phyloP scores from a whole-genome alignment of 1,140 invertebrate genomes.

The Battus philenor region DNA sequence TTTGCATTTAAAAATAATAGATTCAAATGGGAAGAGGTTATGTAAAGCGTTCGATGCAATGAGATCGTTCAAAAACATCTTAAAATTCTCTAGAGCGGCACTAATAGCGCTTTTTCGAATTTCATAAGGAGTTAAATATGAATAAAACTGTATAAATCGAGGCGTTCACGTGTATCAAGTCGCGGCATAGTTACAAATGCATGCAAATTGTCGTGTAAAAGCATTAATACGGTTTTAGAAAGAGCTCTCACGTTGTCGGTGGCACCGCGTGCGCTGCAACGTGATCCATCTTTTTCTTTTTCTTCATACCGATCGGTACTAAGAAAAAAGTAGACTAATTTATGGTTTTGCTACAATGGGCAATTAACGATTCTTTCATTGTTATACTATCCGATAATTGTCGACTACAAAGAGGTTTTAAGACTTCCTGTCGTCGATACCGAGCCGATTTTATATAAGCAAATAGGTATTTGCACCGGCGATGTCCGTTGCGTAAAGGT shows the following conservation, averaged over 20 bases:
- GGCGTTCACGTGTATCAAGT: conserved; percentile 32
- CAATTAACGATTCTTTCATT: conserved; percentile 59
- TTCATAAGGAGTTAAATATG: conserved; percentile 47
- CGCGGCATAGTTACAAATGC: conserved; percentile 38
- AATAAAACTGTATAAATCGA: conserved; percentile 50
- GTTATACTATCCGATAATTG: conserved; percentile 42
- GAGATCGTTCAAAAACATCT: conserved; percentile 33
- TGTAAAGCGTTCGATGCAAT: conserved; percentile 37
- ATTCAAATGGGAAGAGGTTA: conserved; percentile 32
- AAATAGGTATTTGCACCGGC: conserved; percentile 15
- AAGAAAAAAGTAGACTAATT: conserved; percentile 28
- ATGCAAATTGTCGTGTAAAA: conserved; percentile 46
- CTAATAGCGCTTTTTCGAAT: conserved; percentile 51
- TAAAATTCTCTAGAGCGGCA: conserved; percentile 41
- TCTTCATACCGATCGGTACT: conserved; percentile 29
- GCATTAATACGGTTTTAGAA: conserved; percentile 57
- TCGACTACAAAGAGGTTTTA: conserved; percentile 35
- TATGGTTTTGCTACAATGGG: conserved; percentile 48
- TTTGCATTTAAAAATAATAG: conserved; percentile 21
- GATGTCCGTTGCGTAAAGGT: conserved; percentile 35
- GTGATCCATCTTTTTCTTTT: conserved; percentile 44
- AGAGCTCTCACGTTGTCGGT: conserved; percentile 51
- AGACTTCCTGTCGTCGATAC: conserved; percentile 35
- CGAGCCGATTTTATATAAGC: conserved; percentile 18
- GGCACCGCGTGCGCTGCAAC: conserved; percentile 45